Base-by-base conservation (phyloP, 1,140 invertebrate genomes). In the Temnothorax curvispinosus region DNA sequence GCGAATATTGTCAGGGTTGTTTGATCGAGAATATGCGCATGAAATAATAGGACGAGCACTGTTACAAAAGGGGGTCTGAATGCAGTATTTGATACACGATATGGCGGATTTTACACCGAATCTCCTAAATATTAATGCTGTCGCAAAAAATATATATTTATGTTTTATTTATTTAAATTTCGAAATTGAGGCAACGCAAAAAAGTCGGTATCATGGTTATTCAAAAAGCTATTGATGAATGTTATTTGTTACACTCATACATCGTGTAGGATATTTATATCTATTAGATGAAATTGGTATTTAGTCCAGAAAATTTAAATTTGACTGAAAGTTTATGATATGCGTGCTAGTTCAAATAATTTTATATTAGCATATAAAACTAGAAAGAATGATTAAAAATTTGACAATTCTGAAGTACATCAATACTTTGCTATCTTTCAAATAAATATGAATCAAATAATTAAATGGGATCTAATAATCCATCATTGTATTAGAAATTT, bases 1-100 rank as follows among this genome's bases (percentile, higher is more conserved):
- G 80, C n/a, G 69, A 41, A 75, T 84, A 75, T 27, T 58, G 32
- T 50, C 35, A n/a, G 38, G 54, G 1, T 18, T 47, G 41, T 85
- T 65, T 21, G 35, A 56, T 65, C 47, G 47, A 3, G 13, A 44
- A 72, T n/a, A 52, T 41, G 11, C 27, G 47, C 13, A 47, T 13
- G n/a, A 65, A 64, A 62, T 60, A 50, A 52, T 62, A 44, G 21
- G n/a, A 74, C 15, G 15, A 54, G 44, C 15, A 81, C 15, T 44
- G 21, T 52, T 78, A 47, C 32, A 50, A 65, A n/a, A 18, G 27
- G 2, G 13, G 32, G 0, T 21, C n/a, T 27, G 27, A 15, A n/a
- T 32, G 2, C 9, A 32, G 2, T 41, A 56, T 21, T 56, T 56
- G 9, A 71, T 41, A 80, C 13, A 69, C 2, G 8, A 18, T 13